Evolutionary conservation across 2,113 vertebrate genomes (phyloP), one percentile per base, ranked within the genome.

Genomic region (Callospermophilus lateralis): DNA sequence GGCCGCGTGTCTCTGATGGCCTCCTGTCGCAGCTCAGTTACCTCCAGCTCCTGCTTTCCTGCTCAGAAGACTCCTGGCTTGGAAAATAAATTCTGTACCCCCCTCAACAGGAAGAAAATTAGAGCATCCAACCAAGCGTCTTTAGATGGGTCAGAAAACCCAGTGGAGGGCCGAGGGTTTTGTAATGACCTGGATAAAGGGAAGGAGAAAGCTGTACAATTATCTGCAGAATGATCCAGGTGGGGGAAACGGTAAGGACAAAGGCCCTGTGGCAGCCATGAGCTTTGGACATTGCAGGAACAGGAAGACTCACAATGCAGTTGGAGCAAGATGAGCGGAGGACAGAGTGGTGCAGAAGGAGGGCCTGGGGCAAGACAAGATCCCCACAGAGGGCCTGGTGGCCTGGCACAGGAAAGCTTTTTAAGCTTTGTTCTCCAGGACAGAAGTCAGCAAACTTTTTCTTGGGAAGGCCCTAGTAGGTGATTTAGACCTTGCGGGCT

Each of bases 1-100:
- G 20, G 6, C 73, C 32, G 1, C 0, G 0, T 8, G 8, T 42
- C 48, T 16, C 70, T 8, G 7, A 3, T 55, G n/a, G 10, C 34
- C 26, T 19, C 4, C 48, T 20, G 22, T n/a, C 39, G 24, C 4
- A 2, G 30, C 32, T 48, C 17, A 10, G 1, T 65, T 3, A 4
- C 26, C 1, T 1, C 7, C 0, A 30, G 26, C 39, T 19, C 3
- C 10, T 1, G 9, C 45, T 37, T 42, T 39, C 70, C 45, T 19
- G 45, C 30, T 12, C n/a, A 22, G 4, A 70, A 0, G 8, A 22
- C 42, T 3, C 34, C 78, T 26, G 55, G 63, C 45, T 34, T 58
- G 10, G 63, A 68, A 70, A 34, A 24, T 22, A 12, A 30, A 15
- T 45, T 61, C 79, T 39, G 11, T 15, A 13, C 4, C 83, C 39